Evolutionary conservation across 2,113 vertebrate species (phyloP).

Genomic region (Choloepus hoffmanni): DNA sequence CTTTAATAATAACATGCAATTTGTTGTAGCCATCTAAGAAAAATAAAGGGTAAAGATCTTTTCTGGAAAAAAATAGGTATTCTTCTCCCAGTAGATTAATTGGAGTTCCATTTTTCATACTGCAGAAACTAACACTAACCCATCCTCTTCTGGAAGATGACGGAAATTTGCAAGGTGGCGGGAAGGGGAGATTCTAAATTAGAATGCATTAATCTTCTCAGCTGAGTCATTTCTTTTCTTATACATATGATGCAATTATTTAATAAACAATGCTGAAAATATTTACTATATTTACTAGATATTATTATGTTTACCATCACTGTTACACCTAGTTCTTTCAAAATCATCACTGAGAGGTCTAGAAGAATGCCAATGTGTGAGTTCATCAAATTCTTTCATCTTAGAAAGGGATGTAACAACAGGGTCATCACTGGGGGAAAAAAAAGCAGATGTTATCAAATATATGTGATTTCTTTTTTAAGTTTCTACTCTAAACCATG

Average conservation of each 20-base stretch:
- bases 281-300: accelerated
- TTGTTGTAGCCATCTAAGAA: too few relatives aligned
- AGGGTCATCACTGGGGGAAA: background rate
- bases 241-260: background rate
- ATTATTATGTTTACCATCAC: constrained; percentile 54
- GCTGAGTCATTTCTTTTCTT: background rate
- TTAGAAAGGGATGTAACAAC: too few relatives aligned
- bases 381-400: too few relatives aligned
- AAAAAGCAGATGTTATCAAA: background rate
- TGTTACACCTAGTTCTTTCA: too few relatives aligned
- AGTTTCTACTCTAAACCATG: too few relatives aligned
- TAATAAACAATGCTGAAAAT: background rate
- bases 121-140: background rate
- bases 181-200: too few relatives aligned
- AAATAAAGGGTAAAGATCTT: too few relatives aligned
- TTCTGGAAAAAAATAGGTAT: background rate
- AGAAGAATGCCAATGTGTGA: too few relatives aligned
- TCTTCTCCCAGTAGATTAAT: background rate
- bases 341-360: too few relatives aligned
- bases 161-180: background rate
- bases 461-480: background rate
- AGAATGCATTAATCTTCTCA: background rate
- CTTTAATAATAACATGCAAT: background rate
- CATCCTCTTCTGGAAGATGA: background rate
- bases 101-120: background rate